Conservation (phyloP, 2,888 invertebrate species). For the Chesias legatella region DNA sequence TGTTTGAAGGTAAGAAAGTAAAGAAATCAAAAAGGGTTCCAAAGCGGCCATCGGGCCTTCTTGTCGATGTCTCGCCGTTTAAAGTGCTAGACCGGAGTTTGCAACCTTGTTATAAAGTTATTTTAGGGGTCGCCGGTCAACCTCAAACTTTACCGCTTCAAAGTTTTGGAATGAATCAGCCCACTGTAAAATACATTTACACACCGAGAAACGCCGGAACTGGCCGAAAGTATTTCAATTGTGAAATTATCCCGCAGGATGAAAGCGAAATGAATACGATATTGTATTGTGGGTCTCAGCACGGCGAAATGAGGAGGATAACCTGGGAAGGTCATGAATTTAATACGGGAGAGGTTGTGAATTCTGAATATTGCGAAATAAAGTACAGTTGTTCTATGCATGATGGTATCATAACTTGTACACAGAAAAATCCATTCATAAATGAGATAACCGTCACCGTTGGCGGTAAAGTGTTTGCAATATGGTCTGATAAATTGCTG, state of each 20-base stretch:
- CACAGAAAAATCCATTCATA: slow-evolving; percentile 82
- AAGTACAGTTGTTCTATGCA: slow-evolving; percentile 80
- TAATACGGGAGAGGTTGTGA: slow-evolving; percentile 81
- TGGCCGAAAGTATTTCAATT: slow-evolving; percentile 65
- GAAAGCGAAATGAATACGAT: slow-evolving; percentile 51
- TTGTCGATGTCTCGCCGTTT: slow-evolving; percentile 81
- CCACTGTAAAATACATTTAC: slow-evolving; percentile 54
- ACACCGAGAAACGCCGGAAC: slow-evolving; percentile 46
- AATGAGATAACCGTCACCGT: slow-evolving; percentile 83
- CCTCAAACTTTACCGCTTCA: slow-evolving; percentile 64
- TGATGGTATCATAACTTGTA: slow-evolving; percentile 84
- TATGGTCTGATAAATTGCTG: slow-evolving; percentile 85
- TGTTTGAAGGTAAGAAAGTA: slow-evolving; percentile 55
- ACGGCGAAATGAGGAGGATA: slow-evolving; percentile 66
- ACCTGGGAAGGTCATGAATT: slow-evolving; percentile 86
- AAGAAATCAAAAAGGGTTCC: slow-evolving; percentile 69
- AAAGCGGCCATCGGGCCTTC: slow-evolving; percentile 79
- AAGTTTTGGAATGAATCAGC: slow-evolving; percentile 59
- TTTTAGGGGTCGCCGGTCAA: slow-evolving; percentile 65
- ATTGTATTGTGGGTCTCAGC: slow-evolving; percentile 63
- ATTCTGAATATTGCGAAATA: slow-evolving; percentile 78
- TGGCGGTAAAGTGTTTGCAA: slow-evolving; percentile 86
- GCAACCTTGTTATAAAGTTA: slow-evolving; percentile 82
- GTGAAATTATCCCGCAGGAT: slow-evolving; percentile 49
- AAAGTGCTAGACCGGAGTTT: slow-evolving; percentile 81